A percentile compares a stretch with the other conserved stretches of the same genome.
Evolutionary conservation across 1,140 invertebrate genomes (phyloP).

Genomic region (Drosophila mayri): DNA sequence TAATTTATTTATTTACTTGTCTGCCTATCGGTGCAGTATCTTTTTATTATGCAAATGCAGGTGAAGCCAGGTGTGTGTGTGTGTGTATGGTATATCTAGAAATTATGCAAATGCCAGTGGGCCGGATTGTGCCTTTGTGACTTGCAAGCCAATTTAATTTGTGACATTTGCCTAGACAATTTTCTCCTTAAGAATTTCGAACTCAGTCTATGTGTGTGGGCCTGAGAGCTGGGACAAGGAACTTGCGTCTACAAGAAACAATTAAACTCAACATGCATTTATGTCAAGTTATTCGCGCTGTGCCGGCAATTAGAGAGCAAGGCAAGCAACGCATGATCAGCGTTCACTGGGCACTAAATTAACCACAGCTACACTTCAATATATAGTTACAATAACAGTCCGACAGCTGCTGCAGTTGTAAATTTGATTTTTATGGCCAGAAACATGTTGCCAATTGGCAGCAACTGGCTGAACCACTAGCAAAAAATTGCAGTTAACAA

Average conservation of each 20-base stretch:
- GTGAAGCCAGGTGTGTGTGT: slow-evolving; percentile 26
- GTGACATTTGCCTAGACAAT: slow-evolving; percentile 73
- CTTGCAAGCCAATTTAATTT: slow-evolving; percentile 72
- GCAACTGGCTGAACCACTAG: slow-evolving; percentile 58
- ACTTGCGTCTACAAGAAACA: slow-evolving; percentile 77
- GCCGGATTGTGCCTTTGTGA: slow-evolving; percentile 56
- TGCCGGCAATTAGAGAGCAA: slow-evolving; percentile 67
- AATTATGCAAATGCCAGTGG: slow-evolving; percentile 79
- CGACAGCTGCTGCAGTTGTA: slow-evolving; percentile 79
- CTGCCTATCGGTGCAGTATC: slow-evolving; percentile 54
- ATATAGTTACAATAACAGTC: slow-evolving; percentile 32
- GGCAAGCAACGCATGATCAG: slow-evolving; percentile 49
- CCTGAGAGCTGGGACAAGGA: slow-evolving; percentile 41
- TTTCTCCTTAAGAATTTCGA: slow-evolving; percentile 43
- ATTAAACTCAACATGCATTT: slow-evolving; percentile 82
- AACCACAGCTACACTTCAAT: slow-evolving; percentile 39
- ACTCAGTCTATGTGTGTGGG: slow-evolving; percentile 54
- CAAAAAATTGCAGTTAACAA: slow-evolving; percentile 9
- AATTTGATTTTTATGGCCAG: slow-evolving; percentile 79
- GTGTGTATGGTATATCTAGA: slow-evolving; percentile 65
- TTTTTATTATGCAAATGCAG: slow-evolving; percentile 56
- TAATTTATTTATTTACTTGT: slow-evolving; percentile 63
- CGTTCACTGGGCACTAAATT: slow-evolving; percentile 69
- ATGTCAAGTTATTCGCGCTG: slow-evolving; percentile 80
- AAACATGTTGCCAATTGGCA: slow-evolving; percentile 75